phyloP scores from a whole-genome alignment of 2,113 vertebrate species.

The Pontoporia blainvillei region DNA sequence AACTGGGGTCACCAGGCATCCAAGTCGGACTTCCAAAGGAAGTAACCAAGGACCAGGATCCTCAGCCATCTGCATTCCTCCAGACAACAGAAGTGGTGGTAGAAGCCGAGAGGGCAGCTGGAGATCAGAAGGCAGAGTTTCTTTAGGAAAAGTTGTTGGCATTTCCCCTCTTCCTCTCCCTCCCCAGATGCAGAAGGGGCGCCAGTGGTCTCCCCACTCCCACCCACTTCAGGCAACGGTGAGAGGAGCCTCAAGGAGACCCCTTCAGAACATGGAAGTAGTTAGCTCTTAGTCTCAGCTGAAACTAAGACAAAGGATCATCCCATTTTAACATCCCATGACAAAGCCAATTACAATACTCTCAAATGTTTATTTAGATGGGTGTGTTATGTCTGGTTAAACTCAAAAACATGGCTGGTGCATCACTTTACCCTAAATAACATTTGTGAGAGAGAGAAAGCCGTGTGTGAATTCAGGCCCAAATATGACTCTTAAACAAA shows the following conservation, averaged over 20 bases:
- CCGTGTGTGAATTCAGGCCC: neutral
- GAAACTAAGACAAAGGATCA: neutral
- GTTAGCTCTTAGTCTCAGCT: neutral
- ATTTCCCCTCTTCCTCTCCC: no score
- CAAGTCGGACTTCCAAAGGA: neutral
- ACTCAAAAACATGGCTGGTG: constrained; percentile 20
- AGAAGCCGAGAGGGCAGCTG: neutral
- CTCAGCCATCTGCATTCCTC: neutral
- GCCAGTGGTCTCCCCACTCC: neutral
- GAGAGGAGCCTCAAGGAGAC: neutral
- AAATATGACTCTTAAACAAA: neutral
- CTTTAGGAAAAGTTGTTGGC: neutral
- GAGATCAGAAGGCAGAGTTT: neutral
- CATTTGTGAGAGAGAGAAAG: neutral
- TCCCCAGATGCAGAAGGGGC: neutral
- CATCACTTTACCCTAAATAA: constrained; percentile 23
- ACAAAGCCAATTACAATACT: neutral
- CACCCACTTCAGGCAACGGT: neutral
- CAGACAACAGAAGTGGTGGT: neutral
- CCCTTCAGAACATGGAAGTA: neutral
- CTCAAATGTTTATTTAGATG: constrained; percentile 10
- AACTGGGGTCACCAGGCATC: neutral
- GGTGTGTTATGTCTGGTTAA: neutral
- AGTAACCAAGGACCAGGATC: neutral
- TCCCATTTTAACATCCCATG: neutral